phyloP scores from a whole-genome alignment of 2,888 invertebrate species.

The Hyposoter didymator region DNA sequence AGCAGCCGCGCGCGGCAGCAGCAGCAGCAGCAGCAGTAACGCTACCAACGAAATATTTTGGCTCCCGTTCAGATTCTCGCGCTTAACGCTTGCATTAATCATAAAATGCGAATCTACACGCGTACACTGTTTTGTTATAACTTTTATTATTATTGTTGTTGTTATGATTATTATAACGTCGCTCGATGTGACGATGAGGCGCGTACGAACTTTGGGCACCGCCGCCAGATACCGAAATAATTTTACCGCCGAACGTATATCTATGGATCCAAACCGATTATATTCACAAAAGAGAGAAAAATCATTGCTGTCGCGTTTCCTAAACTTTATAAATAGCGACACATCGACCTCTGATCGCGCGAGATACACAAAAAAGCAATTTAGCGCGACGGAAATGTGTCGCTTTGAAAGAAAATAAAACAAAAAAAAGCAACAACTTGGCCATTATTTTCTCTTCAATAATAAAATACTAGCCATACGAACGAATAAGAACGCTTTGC shows the following conservation, averaged over 20 bases:
- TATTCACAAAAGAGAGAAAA: not conserved
- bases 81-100: constrained; percentile 65
- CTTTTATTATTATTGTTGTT: constrained; percentile 48
- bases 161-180: constrained; percentile 24
- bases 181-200: constrained; percentile 20
- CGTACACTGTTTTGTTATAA: constrained; percentile 22
- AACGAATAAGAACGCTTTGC: not conserved
- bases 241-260: not conserved
- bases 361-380: constrained; percentile 1
- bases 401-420: not conserved
- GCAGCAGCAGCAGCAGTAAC: constrained; percentile 20
- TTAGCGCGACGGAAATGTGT: constrained; percentile 10
- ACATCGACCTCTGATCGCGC: constrained; percentile 1
- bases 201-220: constrained; percentile 29
- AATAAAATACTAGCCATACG: constrained; percentile 9
- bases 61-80: constrained; percentile 63
- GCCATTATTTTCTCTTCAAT: not conserved
- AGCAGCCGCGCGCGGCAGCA: constrained; percentile 16
- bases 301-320: not conserved
- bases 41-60: constrained; percentile 58
- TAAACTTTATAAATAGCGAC: constrained; percentile 22
- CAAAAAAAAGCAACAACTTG: not conserved
- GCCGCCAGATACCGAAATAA: constrained; percentile 28
- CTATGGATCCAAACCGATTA: constrained; percentile 1
- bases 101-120: constrained; percentile 59